A percentile compares a stretch with the other conserved stretches of the same genome.
phyloP scores from a whole-genome alignment of 1,140 invertebrate species.

The Drosophila nasuta region DNA sequence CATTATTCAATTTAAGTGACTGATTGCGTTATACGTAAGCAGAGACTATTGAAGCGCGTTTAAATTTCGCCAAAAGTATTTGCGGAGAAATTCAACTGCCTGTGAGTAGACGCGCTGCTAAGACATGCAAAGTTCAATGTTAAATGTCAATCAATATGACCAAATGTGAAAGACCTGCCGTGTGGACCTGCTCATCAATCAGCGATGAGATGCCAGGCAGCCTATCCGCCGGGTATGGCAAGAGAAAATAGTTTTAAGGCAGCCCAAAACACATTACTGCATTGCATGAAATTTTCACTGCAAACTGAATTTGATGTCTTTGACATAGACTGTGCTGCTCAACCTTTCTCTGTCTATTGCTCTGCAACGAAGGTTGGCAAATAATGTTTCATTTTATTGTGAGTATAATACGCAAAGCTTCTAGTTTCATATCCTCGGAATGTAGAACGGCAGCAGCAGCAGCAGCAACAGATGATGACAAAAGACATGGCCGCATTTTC shows the following conservation, averaged over 20 bases:
- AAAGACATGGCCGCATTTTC: conserved; percentile 19
- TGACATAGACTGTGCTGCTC: conserved; percentile 31
- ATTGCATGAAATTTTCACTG: conserved; percentile 48
- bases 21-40: conserved; percentile 28
- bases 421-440: not conserved
- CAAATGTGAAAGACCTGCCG: conserved; percentile 46
- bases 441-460: conserved; percentile 7
- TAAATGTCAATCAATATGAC: conserved; percentile 73
- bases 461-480: not conserved
- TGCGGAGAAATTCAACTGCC: conserved; percentile 34
- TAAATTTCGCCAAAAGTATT: conserved; percentile 47
- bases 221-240: conserved; percentile 41
- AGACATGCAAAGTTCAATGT: conserved; percentile 74
- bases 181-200: conserved; percentile 64
- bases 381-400: conserved; percentile 63
- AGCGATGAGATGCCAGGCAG: conserved; percentile 38
- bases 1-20: conserved; percentile 32
- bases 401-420: conserved; percentile 39
- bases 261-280: conserved; percentile 27
- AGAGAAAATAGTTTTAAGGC: conserved; percentile 44
- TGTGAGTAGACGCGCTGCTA: conserved; percentile 1
- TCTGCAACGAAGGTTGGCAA: conserved; percentile 20
- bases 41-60: not conserved
- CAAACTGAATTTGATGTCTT: conserved; percentile 61
- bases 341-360: not conserved